Evolutionary conservation across 2,888 invertebrate genomes (phyloP), one percentile per base, ranked within the genome.

Genomic region (Lepidocyrtinus sp.): DNA sequence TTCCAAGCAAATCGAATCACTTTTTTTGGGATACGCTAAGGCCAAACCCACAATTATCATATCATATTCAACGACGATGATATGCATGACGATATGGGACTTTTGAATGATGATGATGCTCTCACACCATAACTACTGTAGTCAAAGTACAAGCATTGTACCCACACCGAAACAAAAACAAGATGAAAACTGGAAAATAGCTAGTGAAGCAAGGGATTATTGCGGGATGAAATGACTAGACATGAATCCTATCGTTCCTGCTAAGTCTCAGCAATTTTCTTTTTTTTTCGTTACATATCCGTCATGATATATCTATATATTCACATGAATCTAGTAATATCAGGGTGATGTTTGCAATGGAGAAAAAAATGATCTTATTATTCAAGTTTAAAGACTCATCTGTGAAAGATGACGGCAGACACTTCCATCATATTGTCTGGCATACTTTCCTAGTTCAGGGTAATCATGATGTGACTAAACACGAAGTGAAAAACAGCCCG

Each of bases 31-130:
- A 72, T 55, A 71, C 70, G 75, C 75, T 75, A 25, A 73, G 75
- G 80, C 82, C 82, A 77, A 82, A 82, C 83, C 83, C 82, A 83
- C 83, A 83, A 83, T 83, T 83, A 83, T 83, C 82, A 82, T 83
- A 83, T 83, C 80, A 83, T 83, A 83, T 82, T 75, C 80, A 82
- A 82, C 77, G 74, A 68, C 68, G 67, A 68, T 63, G 22, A 78
- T 50, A 50, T 12, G 27, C 36, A 72, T 63, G 72, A 78, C 72
- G 50, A 73, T 79, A 79, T 73, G 76, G 65, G 71, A 26, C 2
- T 45, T 65, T 1, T 68, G 36, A 36, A 36, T 36, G 36, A 36
- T 36, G 50, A 50, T 50, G 50, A 50, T 50, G 50, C 50, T 50
- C 50, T 50, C 50, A 7, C 50, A 12, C 50, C 12, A 50, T 17